Base-by-base conservation (phyloP, 1,140 invertebrate species). In the Drosophila sulfurigaster region DNA sequence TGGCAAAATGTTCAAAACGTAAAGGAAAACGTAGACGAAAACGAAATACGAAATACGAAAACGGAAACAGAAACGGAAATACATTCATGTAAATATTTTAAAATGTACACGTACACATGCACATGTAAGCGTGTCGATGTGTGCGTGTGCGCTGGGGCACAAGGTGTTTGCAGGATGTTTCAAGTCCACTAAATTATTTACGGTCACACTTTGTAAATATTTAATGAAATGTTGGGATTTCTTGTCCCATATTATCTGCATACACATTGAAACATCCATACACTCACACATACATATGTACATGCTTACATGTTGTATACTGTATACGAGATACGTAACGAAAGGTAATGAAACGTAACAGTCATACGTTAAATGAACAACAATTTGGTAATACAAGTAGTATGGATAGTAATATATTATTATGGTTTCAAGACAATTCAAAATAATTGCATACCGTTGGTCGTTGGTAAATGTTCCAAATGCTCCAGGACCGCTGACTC, bases 401-500 rank as follows among this genome's bases (percentile, higher is more conserved):
- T 25, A 25, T 25, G 20, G 20, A 25, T 25, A 25, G 20, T 25
- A 25, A n/a, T 20, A 45, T 20, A 57, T 46, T 25, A 54, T 51
- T 66, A 58, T 16, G 41, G 49, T 32, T 74, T 57, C 73, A 81
- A 60, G 45, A 73, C 20, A 64, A 62, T 76, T 46, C 13, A 63
- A 67, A 64, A 62, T 58, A 71, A 59, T 78, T 75, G 70, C 91
- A 76, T 92, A 92, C 91, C 91, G 90, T 88, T 91, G 89, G 72
- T 92, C 88, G 79, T 81, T 88, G 85, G 83, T 91, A 76, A 85
- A 92, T 71, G 91, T 91, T 82, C 91, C 91, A 51, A 92, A 92
- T 71, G 91, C 91, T 91, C 91, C 91, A 82, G 91, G 91, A 81
- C 91, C 91, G 81, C 91, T 92, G 73, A 92, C 91, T 89, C 91